Evolutionary conservation across 2,797 vertebrate genomes (phyloP), one percentile per base, ranked within the genome.

Genomic region (Scolopax rusticola): DNA sequence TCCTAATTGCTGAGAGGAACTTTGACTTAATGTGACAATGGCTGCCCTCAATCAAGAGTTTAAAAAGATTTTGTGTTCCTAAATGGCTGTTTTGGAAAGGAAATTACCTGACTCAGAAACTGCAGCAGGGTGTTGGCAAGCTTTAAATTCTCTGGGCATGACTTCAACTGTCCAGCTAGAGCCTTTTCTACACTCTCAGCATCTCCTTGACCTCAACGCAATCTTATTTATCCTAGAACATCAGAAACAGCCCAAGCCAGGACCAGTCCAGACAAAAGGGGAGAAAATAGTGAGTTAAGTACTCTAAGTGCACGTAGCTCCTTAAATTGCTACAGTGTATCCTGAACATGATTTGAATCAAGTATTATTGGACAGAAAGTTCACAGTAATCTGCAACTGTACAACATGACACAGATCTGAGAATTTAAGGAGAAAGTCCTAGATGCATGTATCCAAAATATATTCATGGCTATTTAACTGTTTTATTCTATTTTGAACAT

Each of bases 21-120:
- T 83, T 83, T 86, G 30, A 53, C 41, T 73, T 80, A 60, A 59
- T 54, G 60, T 75, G 56, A 87, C 75, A 94, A 70, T 50, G 18
- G 56, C 60, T 85, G 41, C 61, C 41, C 76, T 93, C 86, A 75
- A 12, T 80, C 41, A 75, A 83, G 48, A 65, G n/a, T 85, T 94
- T 96, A 33, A 87, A 92, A 90, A 77, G 71, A 85, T 17, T 74
- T 67, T 86, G 68, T 93, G 64, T 54, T 89, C 47, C 51, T 60
- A 89, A 92, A 69, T 40, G 54, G 41, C 10, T 85, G 33, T 25
- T 92, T 79, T 68, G 68, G 75, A 94, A 94, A 74, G 71, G 79
- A 36, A 78, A 70, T 83, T 89, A 90, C 84, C 78, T 93, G 89
- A 82, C 56, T 87, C 36, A 63, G 71, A 96, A 93, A 77, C 79